phyloP scores from a whole-genome alignment of 2,888 invertebrate genomes.

The Exephanes ischioxanthus region DNA sequence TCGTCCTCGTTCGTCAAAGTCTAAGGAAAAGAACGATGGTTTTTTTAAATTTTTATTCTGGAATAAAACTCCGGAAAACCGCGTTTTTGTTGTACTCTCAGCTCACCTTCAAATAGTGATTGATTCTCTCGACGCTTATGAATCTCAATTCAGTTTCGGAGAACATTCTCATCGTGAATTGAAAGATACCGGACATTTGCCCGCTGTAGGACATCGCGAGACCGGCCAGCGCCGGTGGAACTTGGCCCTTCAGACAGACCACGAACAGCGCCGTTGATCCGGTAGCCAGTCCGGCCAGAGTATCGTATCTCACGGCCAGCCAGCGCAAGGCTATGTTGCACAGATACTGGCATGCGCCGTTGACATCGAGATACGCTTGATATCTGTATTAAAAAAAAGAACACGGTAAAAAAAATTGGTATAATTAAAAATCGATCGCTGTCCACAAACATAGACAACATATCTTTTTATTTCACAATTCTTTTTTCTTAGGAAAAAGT shows the following conservation, averaged over 20 bases:
- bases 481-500: too few relatives aligned
- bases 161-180: slow-evolving; percentile 85
- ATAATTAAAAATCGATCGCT: too few relatives aligned
- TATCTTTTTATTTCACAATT: neutral
- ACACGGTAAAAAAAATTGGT: neutral
- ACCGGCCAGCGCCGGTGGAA: slow-evolving; percentile 87
- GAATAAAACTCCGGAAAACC: neutral
- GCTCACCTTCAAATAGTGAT: slow-evolving; percentile 79
- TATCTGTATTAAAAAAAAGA: slow-evolving; percentile 81
- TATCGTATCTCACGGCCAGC: slow-evolving; percentile 79
- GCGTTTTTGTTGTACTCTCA: neutral
- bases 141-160: slow-evolving; percentile 86
- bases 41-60: neutral
- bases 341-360: slow-evolving; percentile 85
- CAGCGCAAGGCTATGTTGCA: slow-evolving; percentile 85
- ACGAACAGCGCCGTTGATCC: slow-evolving; percentile 85
- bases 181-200: slow-evolving; percentile 87
- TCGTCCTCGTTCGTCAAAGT: slow-evolving; percentile 74
- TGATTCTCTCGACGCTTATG: slow-evolving; percentile 85
- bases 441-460: too few relatives aligned
- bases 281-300: slow-evolving; percentile 83
- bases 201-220: slow-evolving; percentile 88
- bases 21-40: slow-evolving; percentile 67
- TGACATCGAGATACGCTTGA: slow-evolving; percentile 85
- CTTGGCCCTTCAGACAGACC: slow-evolving; percentile 84